Evolutionary conservation across 1,140 invertebrate genomes (phyloP), one percentile per base, ranked within the genome.

Genomic region (Platorchestia sp.): DNA sequence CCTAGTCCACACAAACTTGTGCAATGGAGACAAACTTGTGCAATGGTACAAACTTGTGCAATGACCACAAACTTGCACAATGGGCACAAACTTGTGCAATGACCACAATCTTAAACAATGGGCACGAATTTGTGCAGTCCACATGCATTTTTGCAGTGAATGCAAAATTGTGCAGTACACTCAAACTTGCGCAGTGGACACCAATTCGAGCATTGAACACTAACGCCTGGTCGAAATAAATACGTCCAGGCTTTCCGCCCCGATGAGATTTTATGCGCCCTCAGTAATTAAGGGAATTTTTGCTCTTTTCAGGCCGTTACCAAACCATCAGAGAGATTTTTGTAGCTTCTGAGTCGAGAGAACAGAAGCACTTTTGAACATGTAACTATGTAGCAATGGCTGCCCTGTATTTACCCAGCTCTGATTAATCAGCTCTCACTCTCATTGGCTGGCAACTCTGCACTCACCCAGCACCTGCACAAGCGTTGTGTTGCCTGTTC

Each of bases 401-500:
- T 75, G 59, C 10, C 59, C 59, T 22, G 59, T 27, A 75, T 27
- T 75, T 27, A 75, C 59, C 59, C 59, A 75, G 59, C 59, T 22
- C 59, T 36, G 3, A 27, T 3, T 75, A 27, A 10, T 27, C 59
- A 19, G 27, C 59, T 22, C 59, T 75, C 59, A 75, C 59, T 27
- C 59, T 22, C 59, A 75, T 27, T 36, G 36, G 59, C 27, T 75
- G 59, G n/a, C n/a, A n/a, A n/a, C 59, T 27, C 59, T 22, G 27
- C 59, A 75, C 59, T 75, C 59, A 75, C 59, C 59, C 59, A 75
- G 59, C 59, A n/a, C n/a, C n/a, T n/a, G n/a, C n/a, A n/a, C n/a
- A n/a, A n/a, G n/a, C n/a, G n/a, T n/a, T n/a, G n/a, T n/a, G n/a
- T n/a, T n/a, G n/a, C n/a, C n/a, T n/a, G n/a, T n/a, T n/a, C n/a